Base-by-base conservation (phyloP, 2,888 invertebrate genomes). In the Tipula unca region DNA sequence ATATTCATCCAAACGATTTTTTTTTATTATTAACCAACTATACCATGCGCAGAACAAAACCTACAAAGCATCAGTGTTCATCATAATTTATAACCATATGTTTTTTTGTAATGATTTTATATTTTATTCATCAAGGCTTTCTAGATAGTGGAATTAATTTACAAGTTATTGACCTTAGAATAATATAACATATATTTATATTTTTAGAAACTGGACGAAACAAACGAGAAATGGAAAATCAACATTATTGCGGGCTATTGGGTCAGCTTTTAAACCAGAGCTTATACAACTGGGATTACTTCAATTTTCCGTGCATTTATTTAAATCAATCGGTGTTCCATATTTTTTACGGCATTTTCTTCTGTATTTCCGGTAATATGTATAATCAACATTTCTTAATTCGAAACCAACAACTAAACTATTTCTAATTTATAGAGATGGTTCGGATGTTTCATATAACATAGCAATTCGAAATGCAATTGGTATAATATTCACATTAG, bases 291-390 rank as follows among this genome's bases (percentile, higher is more conserved):
- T 87, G 17, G 87, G 87, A 5, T 13, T 87, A 8, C 35, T 87
- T 6, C 69, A 69, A 5, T 69, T 69, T 10, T 25, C 69, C 25
- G 69, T 69, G 25, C 69, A 69, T 0, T 8, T 69, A 10, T 8
- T 69, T 25, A 69, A 69, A 69, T 20, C 69, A 10, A 20, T 69
- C 10, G 20, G 69, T 13, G 13, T 25, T 10, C 88, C 87, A 82
- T 85, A 87, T 36, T 85, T 88, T n/a, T 42, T 88, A 13, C 88
- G 88, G 25, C 85, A 85, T 54, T 86, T 88, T n/a, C 85, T 88
- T 36, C 42, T 85, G 20, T 87, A 86, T 84, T 88, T 88, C 84
- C 85, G 87, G 86, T 87, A 86, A 87, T 10, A 2, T n/a, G n/a
- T n/a, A 69, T 3, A 48, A 54, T 17, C 1, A n/a, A 54, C 6